Base-by-base conservation (phyloP, 1,140 invertebrate genomes). In the Rhagoletis pomonella region DNA sequence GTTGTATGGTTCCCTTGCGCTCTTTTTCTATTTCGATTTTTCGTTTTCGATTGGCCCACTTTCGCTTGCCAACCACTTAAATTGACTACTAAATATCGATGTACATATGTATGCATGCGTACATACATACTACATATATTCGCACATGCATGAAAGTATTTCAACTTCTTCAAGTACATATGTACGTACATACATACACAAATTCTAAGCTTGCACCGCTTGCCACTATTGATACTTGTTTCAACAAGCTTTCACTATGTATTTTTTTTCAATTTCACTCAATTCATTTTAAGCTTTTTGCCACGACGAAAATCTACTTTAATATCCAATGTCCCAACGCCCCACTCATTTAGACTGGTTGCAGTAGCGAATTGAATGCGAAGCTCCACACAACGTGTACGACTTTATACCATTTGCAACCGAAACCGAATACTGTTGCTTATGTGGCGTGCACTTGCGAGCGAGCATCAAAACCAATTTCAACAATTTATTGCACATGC, bases 301-400 rank as follows among this genome's bases (percentile, higher is more conserved):
- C 42, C 0, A 29, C 39, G 67, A 17, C 39, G 67, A 73, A 39
- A 73, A 73, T 73, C 67, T 73, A 73, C 67, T 73, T 44, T 47
- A 73, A 73, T 73, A 47, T 42, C 67, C 6, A 55, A 19, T 81
- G 19, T 55, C 73, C 47, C 73, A 81, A 42, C 73, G 73, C 73
- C 19, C 47, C 0, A 10, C 73, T 81, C 73, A 81, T 81, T 81
- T 55, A 81, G 73, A 55, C 73, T 81, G 47, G 9, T 81, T 55
- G 55, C 73, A 81, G 73, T 81, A 19, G 73, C 67, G 73, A 81
- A 81, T 81, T 81, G 73, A 55, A 81, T 81, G 73, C 44, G 73
- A 50, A 81, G 47, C 19, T 55, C 12, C 44, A 17, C 47, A 81
- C 6, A 81, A 81, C 44, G 9, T 55, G 67, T 29, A 55, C 9